Percentiles rank a stretch among this genome's conserved stretches.
phyloP scores from a whole-genome alignment of 1,140 invertebrate species.

The Popillia japonica region DNA sequence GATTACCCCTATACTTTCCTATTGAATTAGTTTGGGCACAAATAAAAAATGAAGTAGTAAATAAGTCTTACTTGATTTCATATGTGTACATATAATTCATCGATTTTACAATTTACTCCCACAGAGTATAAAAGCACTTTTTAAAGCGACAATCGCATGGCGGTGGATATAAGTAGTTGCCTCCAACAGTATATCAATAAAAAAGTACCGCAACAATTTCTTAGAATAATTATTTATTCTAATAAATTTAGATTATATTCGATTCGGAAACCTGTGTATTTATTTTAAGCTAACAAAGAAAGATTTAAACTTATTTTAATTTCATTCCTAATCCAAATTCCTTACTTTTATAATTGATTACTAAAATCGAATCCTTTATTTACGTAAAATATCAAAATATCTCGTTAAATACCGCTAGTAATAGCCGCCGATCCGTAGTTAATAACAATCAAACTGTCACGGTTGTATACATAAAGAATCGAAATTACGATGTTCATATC shows the following conservation, averaged over 20 bases:
- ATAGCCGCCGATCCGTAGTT: not conserved
- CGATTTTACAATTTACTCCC: no score
- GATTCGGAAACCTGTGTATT: not conserved
- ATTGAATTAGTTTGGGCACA: no score
- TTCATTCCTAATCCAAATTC: not conserved
- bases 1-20: no score
- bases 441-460: conserved; percentile 1
- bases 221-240: no score
- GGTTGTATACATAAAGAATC: not conserved
- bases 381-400: not conserved
- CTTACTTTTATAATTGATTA: not conserved
- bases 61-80: no score
- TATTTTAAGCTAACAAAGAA: not conserved
- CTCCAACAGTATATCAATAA: no score
- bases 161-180: no score
- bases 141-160: no score
- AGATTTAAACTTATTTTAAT: not conserved
- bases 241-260: not conserved
- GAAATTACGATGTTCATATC: not conserved
- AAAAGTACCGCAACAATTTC: no score
- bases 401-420: not conserved
- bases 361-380: not conserved
- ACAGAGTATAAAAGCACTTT: no score
- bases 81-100: no score
- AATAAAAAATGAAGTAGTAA: no score